Evolutionary conservation across 92 coral and sea anemone species (phyloP).

Genomic region (Palythoa caribaeorum): DNA sequence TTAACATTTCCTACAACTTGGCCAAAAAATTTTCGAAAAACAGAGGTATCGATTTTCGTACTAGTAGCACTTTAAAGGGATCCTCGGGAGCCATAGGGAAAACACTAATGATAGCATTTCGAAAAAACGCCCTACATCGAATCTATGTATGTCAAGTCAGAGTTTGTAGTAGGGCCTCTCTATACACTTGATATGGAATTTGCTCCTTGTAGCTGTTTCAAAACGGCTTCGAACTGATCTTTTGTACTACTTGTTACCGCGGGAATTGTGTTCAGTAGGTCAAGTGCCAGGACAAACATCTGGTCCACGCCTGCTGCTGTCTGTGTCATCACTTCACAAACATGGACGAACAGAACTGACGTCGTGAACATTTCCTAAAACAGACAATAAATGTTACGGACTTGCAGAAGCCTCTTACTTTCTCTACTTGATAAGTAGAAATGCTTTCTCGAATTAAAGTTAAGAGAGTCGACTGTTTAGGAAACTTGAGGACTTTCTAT

Average conservation of each 20-base stretch:
- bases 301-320: conserved; percentile 75
- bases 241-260: conserved; percentile 16
- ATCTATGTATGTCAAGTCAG: conserved; percentile 23
- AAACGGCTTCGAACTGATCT: conserved; percentile 30
- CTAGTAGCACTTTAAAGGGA: too few relatives aligned
- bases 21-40: too few relatives aligned
- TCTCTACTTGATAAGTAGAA: background rate
- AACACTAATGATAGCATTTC: too few relatives aligned
- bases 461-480: too few relatives aligned
- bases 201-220: conserved; percentile 39
- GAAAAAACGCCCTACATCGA: background rate
- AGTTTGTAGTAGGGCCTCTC: conserved; percentile 72
- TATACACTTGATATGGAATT: conserved; percentile 72
- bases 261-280: conserved; percentile 62
- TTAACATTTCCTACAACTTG: too few relatives aligned
- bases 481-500: too few relatives aligned
- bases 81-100: too few relatives aligned
- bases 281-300: conserved; percentile 74
- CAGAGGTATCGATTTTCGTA: too few relatives aligned
- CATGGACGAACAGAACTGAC: conserved; percentile 58
- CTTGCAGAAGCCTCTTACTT: too few relatives aligned
- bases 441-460: background rate
- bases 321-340: conserved; percentile 75
- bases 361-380: conserved; percentile 27
- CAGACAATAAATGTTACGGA: background rate